Conservation (phyloP, 2,113 vertebrate species). For the Colaptes auratus region DNA sequence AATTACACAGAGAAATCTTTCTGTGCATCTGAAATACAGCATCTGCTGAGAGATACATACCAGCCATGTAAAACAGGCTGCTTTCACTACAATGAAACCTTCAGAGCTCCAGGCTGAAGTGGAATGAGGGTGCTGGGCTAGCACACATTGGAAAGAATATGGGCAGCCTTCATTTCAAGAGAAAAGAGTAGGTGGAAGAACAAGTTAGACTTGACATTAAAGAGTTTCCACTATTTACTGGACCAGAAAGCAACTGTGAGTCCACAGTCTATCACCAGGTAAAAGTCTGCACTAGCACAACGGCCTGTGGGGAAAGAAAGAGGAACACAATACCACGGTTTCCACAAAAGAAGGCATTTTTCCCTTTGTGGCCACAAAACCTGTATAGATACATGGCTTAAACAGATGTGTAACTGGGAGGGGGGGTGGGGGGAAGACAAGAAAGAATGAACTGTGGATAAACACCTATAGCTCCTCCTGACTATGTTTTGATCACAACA, state of each 20-base stretch:
- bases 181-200: background rate
- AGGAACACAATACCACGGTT: background rate
- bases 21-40: background rate
- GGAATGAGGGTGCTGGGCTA: background rate
- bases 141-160: background rate
- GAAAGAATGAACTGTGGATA: background rate
- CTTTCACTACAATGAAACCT: background rate
- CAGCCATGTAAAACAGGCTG: background rate
- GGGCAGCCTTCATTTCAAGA: background rate
- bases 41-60: background rate
- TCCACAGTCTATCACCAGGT: too few species aligned
- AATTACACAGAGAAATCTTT: background rate
- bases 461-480: background rate
- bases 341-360: background rate
- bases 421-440: too few species aligned
- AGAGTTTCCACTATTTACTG: background rate
- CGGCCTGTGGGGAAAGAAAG: background rate
- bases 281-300: too few species aligned
- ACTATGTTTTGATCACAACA: background rate
- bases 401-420: too few species aligned
- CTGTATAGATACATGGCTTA: background rate
- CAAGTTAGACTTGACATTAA: background rate
- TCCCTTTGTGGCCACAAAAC: background rate
- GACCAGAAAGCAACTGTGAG: background rate
- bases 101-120: background rate